These are phyloP conservation scores for Eulithis testata DNA, from an alignment of 2,888 invertebrate species.

Conservation along the genomic window DNA sequence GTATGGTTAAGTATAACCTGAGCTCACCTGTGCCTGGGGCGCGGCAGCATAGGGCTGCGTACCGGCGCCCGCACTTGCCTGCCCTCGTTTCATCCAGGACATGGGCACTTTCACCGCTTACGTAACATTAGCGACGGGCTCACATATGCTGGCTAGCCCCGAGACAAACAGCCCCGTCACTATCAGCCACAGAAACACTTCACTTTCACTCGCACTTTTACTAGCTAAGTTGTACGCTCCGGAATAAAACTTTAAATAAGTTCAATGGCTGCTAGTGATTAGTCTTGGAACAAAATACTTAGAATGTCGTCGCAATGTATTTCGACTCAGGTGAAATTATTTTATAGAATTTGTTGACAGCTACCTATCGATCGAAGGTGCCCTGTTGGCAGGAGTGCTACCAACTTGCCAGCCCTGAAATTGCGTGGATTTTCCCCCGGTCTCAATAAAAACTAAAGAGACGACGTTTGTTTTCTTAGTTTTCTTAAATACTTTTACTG, in stretches of 20 bases:
- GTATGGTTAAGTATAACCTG: slow-evolving; percentile 59
- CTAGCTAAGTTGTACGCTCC: slow-evolving; percentile 23
- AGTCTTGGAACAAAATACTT: slow-evolving; percentile 41
- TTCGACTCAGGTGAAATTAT: slow-evolving; percentile 53
- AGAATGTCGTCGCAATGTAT: slow-evolving; percentile 45
- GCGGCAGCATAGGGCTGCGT: slow-evolving; percentile 64
- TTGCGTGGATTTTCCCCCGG: too few relatives aligned
- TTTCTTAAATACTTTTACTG: too few relatives aligned
- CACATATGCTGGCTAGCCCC: slow-evolving; percentile 71
- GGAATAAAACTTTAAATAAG: slow-evolving; percentile 17
- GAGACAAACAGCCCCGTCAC: slow-evolving; percentile 69
- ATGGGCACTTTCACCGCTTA: slow-evolving; percentile 72
- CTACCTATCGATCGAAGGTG: slow-evolving; percentile 83
- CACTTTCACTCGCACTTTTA: slow-evolving; percentile 71
- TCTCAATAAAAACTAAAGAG: too few relatives aligned
- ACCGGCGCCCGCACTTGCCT: slow-evolving; percentile 60
- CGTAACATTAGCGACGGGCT: slow-evolving; percentile 75
- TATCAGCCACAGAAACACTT: slow-evolving; percentile 64
- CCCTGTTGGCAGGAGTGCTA: slow-evolving; percentile 74
- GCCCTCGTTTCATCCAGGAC: slow-evolving; percentile 80
- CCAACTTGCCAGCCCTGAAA: too few relatives aligned
- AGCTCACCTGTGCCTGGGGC: slow-evolving; percentile 74
- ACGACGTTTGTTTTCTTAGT: too few relatives aligned
- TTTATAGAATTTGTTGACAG: slow-evolving; percentile 75
- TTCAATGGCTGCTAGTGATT: slow-evolving; percentile 20